Evolutionary conservation across 2,113 vertebrate genomes (phyloP).

Genomic region (Macquaria australasica): DNA sequence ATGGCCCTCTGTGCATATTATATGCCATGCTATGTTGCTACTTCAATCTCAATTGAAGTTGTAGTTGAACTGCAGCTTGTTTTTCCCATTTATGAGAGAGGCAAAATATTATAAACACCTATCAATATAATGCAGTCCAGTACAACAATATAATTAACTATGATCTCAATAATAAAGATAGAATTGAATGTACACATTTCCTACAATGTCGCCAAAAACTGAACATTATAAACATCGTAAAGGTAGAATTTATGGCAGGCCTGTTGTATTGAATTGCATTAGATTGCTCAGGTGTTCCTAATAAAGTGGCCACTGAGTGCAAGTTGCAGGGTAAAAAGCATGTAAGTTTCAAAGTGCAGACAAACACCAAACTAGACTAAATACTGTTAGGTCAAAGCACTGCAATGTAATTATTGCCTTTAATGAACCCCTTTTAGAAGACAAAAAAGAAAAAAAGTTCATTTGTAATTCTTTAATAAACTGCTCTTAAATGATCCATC

Average conservation of each 20-base stretch:
- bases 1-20: neutral
- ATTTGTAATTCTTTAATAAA: neutral
- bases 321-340: neutral
- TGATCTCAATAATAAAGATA: neutral
- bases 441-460: neutral
- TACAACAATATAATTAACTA: no score
- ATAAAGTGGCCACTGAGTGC: neutral
- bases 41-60: neutral
- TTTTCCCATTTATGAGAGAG: neutral
- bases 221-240: neutral
- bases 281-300: neutral
- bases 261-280: neutral
- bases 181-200: neutral
- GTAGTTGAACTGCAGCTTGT: neutral
- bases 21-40: neutral
- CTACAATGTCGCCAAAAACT: neutral
- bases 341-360: neutral
- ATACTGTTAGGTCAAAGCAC: neutral
- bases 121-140: no score
- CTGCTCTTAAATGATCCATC: neutral
- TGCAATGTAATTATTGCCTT: neutral
- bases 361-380: neutral
- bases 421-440: neutral
- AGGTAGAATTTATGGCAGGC: neutral
- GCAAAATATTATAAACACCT: no score